Conservation (phyloP, 2,888 invertebrate species). For the Aradus depressus region DNA sequence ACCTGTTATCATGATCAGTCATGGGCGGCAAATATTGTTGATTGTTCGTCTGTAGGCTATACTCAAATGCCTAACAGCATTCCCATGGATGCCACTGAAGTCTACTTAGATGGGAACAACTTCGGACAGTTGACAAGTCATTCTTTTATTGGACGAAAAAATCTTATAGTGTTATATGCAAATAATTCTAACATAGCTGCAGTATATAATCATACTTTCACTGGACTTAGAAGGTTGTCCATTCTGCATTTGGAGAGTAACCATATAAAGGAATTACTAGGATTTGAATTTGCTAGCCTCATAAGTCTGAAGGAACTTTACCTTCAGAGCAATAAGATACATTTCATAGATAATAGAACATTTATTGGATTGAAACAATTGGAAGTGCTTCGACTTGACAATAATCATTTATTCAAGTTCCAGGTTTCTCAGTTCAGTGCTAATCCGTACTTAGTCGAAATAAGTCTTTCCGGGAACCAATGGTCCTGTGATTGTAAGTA, state of each 20-base stretch:
- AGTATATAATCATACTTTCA: conserved; percentile 82
- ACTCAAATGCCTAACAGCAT: conserved; percentile 73
- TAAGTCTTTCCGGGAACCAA: conserved; percentile 70
- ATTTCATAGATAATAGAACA: conserved; percentile 72
- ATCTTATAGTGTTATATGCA: conserved; percentile 72
- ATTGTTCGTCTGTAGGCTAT: conserved; percentile 73
- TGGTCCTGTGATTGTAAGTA: conserved; percentile 89
- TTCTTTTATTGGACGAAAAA: conserved; percentile 84
- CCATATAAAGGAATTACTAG: conserved; percentile 62
- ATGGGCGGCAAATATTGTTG: conserved; percentile 87
- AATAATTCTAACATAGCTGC: conserved; percentile 78
- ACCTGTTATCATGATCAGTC: conserved; percentile 90
- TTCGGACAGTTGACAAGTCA: conserved; percentile 78
- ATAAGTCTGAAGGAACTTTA: conserved; percentile 76
- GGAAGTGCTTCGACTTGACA: conserved; percentile 73
- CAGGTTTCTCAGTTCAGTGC: conserved; percentile 74
- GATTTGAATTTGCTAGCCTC: conserved; percentile 70
- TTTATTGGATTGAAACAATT: conserved; percentile 69
- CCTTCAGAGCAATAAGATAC: conserved; percentile 73
- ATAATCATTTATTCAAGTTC: conserved; percentile 69
- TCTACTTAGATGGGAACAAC: conserved; percentile 85
- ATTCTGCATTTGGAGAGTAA: conserved; percentile 82
- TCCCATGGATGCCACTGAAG: conserved; percentile 92
- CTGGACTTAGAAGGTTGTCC: conserved; percentile 65
- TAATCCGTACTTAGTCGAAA: conserved; percentile 78